A percentile compares a stretch with the other conserved stretches of the same genome.
Evolutionary conservation across 2,888 invertebrate genomes (phyloP).

Genomic region (Erebia aethiops): DNA sequence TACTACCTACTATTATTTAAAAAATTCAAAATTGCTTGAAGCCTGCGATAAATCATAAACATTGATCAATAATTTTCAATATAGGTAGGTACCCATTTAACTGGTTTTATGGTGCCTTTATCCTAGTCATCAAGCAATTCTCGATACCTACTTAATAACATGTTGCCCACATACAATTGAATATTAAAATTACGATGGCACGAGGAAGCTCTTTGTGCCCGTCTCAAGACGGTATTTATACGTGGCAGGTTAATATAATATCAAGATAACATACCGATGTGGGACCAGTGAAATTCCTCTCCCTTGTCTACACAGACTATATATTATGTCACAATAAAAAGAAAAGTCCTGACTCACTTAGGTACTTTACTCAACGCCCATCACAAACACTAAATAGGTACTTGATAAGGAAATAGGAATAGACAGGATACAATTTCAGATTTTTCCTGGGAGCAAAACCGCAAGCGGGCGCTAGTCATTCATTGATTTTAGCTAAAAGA

Average conservation of each 20-base stretch:
- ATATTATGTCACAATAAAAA: conserved; percentile 65
- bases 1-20: too few relatives aligned
- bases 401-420: too few relatives aligned
- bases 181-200: conserved; percentile 45
- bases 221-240: conserved; percentile 51
- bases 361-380: too few relatives aligned
- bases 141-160: conserved; percentile 35
- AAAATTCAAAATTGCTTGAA: neutral
- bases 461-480: too few relatives aligned
- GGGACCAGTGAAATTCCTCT: conserved; percentile 63
- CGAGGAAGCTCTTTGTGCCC: conserved; percentile 55
- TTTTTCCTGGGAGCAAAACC: too few relatives aligned
- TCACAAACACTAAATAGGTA: too few relatives aligned
- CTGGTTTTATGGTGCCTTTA: conserved; percentile 12
- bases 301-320: conserved; percentile 64
- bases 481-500: too few relatives aligned
- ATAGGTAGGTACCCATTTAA: neutral
- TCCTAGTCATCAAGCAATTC: conserved; percentile 30
- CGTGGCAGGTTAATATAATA: conserved; percentile 66
- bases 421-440: too few relatives aligned
- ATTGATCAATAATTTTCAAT: neutral
- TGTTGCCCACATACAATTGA: conserved; percentile 30
- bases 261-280: conserved; percentile 62
- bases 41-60: conserved; percentile 17
- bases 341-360: conserved; percentile 46